phyloP scores from a whole-genome alignment of 2,113 vertebrate genomes.

The Lamprotornis superbus region DNA sequence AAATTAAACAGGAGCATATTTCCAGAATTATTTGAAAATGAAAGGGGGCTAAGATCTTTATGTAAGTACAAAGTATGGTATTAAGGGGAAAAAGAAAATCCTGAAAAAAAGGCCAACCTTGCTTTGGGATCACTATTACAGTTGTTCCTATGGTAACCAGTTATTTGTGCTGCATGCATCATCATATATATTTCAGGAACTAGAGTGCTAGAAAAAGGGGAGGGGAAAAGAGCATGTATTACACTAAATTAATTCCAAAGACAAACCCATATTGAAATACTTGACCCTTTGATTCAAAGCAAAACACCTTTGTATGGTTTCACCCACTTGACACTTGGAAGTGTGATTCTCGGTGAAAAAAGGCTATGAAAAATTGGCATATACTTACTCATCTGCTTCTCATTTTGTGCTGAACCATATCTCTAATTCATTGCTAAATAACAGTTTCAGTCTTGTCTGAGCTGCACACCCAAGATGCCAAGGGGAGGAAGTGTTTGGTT shows the following conservation, averaged over 20 bases:
- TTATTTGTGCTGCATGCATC: conserved; percentile 61
- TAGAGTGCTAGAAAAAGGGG: background rate
- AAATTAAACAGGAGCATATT: background rate
- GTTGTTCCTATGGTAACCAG: conserved; percentile 67
- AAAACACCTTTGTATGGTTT: conserved; percentile 15
- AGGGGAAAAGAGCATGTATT: background rate
- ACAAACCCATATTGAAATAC: conserved; percentile 12
- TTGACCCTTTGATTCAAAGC: conserved; percentile 31
- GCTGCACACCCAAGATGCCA: background rate
- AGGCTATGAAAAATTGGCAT: background rate
- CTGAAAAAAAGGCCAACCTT: background rate
- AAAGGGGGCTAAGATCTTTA: background rate
- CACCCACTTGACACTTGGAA: conserved; percentile 35
- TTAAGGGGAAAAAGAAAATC: background rate
- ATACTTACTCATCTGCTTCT: background rate
- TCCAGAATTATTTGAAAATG: background rate
- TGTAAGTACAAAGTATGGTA: background rate
- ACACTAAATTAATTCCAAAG: conserved; percentile 22
- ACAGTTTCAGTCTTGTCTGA: background rate
- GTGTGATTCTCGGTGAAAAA: background rate
- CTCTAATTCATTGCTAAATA: conserved; percentile 14
- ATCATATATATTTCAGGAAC: conserved; percentile 66
- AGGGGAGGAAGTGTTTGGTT: background rate
- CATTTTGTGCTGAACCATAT: background rate
- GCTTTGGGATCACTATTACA: conserved; percentile 57